Conservation (phyloP, 2,113 vertebrate genomes). For the Apteryx owenii region DNA sequence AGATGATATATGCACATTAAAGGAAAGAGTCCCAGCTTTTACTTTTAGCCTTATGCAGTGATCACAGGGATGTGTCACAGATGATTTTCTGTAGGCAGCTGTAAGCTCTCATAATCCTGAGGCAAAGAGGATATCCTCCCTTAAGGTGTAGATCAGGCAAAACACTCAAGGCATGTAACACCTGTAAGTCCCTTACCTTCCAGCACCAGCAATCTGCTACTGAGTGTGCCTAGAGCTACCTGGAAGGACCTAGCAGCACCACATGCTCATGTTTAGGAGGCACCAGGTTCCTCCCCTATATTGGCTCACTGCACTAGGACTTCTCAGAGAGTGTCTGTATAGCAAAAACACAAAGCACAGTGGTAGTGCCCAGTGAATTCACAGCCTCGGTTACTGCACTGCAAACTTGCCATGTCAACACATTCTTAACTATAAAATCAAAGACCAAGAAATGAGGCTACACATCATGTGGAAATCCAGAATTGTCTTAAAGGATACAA, state of each 20-base stretch:
- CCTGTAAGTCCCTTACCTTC: neutral
- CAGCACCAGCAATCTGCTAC: neutral
- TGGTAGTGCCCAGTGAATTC: neutral
- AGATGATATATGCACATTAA: neutral
- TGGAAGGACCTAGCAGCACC: neutral
- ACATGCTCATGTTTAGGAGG: neutral
- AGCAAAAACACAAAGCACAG: neutral
- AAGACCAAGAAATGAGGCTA: neutral
- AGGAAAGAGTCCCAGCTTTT: neutral
- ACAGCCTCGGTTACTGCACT: neutral
- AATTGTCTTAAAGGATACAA: neutral
- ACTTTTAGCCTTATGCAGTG: neutral
- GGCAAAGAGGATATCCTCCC: too few relatives aligned
- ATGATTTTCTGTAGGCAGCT: neutral
- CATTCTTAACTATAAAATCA: neutral
- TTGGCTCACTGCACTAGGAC: rapidly evolving
- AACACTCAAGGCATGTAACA: neutral
- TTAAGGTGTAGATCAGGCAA: neutral
- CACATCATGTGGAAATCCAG: neutral
- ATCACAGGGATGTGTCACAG: neutral
- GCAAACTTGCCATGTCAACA: neutral
- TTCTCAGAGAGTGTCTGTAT: neutral
- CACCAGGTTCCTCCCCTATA: neutral
- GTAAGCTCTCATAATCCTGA: neutral
- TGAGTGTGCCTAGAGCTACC: neutral